phyloP scores from a whole-genome alignment of 92 coral and sea anemone species.

The Bergia puertoricense region DNA sequence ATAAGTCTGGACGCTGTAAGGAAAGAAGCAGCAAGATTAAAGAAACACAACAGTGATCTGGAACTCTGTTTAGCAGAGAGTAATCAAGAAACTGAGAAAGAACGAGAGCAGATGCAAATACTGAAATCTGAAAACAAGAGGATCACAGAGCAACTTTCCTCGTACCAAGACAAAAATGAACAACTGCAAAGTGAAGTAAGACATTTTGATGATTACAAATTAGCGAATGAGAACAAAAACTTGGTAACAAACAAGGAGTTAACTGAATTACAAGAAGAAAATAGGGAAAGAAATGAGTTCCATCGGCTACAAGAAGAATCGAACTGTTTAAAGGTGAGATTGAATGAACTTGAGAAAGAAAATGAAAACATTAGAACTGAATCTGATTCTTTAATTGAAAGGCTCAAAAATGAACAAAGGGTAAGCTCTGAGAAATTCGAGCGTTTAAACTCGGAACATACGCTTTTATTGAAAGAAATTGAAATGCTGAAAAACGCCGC shows the following conservation, averaged over 20 bases:
- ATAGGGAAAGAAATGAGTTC: not conserved
- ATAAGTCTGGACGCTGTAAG: constrained; percentile 22
- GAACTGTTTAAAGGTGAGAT: not conserved
- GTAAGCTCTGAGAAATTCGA: not conserved
- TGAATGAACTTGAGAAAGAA: not conserved
- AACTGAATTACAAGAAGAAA: not conserved
- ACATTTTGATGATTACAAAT: not conserved
- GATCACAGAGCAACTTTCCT: not conserved
- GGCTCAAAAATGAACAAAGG: not conserved
- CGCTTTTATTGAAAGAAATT: not conserved
- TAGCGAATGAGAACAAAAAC: not conserved
- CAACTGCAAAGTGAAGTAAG: not conserved
- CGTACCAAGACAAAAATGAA: not conserved
- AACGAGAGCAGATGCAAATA: not conserved
- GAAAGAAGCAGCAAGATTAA: constrained; percentile 30
- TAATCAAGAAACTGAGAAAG: not conserved
- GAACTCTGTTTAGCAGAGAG: constrained; percentile 6
- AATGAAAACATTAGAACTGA: not conserved
- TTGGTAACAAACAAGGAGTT: not conserved
- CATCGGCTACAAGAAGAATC: constrained; percentile 12
- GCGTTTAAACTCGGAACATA: not conserved
- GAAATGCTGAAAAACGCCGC: not conserved
- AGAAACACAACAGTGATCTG: constrained; percentile 2
- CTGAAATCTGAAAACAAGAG: not conserved
- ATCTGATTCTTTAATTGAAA: not conserved